A percentile compares a stretch with the other conserved stretches of the same genome.
Conservation (phyloP, 2,797 vertebrate genomes). For the Cuculus canorus region DNA sequence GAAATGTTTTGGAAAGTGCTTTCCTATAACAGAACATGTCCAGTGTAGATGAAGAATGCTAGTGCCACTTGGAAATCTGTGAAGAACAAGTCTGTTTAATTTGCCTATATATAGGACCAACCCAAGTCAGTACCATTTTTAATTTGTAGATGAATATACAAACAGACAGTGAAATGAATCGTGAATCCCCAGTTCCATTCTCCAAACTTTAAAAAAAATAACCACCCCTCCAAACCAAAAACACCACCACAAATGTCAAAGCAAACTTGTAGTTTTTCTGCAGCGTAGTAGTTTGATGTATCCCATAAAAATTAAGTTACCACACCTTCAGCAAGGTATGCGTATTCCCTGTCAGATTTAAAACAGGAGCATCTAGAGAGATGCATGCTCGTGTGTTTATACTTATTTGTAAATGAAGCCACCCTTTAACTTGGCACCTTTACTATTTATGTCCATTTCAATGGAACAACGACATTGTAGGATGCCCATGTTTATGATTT, state of each 20-base stretch:
- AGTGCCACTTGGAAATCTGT: background rate
- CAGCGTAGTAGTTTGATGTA: background rate
- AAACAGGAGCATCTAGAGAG: background rate
- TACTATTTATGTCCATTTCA: background rate
- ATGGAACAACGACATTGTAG: background rate
- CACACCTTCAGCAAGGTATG: background rate
- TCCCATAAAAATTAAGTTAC: fast-evolving
- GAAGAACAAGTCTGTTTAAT: background rate
- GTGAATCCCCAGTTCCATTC: background rate
- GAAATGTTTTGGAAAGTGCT: background rate
- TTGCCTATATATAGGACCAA: background rate
- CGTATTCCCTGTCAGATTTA: background rate
- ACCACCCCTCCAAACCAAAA: background rate
- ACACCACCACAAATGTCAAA: background rate
- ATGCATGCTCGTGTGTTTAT: background rate
- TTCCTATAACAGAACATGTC: background rate
- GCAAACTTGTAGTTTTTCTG: background rate
- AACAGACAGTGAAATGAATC: background rate
- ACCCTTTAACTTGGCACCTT: background rate
- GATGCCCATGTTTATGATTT: background rate
- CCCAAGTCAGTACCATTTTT: background rate
- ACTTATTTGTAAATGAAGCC: background rate
- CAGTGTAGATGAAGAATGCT: background rate
- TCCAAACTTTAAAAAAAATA: background rate
- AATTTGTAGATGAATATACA: background rate